A percentile compares a stretch with the other conserved stretches of the same genome.
Conservation (phyloP, 2,113 vertebrate species). For the Rhineura floridana region DNA sequence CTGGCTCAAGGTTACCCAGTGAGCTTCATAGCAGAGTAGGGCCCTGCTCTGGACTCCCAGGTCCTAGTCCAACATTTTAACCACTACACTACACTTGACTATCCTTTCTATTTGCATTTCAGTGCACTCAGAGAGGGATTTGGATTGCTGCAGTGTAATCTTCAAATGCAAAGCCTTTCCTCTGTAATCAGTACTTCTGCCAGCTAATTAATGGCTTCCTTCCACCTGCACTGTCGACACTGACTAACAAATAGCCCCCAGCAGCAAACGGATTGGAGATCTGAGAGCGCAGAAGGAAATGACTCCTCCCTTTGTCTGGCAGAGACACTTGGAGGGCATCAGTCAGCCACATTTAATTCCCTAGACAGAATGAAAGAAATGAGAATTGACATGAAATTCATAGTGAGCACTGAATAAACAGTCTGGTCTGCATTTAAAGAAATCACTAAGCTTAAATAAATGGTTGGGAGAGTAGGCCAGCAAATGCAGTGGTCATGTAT, state of each 20-base stretch:
- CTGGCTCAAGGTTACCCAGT: too few species aligned
- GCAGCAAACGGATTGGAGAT: not conserved
- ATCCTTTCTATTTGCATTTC: not conserved
- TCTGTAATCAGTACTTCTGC: slow-evolving; percentile 17
- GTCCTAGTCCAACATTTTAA: too few species aligned
- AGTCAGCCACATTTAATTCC: not conserved
- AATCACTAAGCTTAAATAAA: slow-evolving; percentile 68
- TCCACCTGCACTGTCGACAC: slow-evolving; percentile 54
- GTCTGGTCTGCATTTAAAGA: slow-evolving; percentile 67
- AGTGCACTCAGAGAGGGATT: not conserved
- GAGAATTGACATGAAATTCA: slow-evolving; percentile 22
- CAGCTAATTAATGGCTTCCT: slow-evolving; percentile 71
- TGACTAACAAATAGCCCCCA: slow-evolving; percentile 20
- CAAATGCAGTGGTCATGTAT: slow-evolving; percentile 54
- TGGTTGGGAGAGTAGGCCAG: slow-evolving; percentile 38
- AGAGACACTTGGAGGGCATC: slow-evolving; percentile 31
- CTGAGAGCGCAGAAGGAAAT: slow-evolving; percentile 53
- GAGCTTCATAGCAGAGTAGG: too few species aligned
- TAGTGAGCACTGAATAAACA: slow-evolving; percentile 69
- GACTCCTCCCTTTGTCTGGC: slow-evolving; percentile 50
- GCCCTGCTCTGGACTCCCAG: too few species aligned
- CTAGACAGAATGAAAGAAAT: slow-evolving; percentile 8
- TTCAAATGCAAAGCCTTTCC: slow-evolving; percentile 16
- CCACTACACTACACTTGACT: too few species aligned
- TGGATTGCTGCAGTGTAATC: not conserved